These are phyloP conservation scores for Leptodirus hochenwartii DNA, from an alignment of 2,888 invertebrate species.

Conservation along the genomic window DNA sequence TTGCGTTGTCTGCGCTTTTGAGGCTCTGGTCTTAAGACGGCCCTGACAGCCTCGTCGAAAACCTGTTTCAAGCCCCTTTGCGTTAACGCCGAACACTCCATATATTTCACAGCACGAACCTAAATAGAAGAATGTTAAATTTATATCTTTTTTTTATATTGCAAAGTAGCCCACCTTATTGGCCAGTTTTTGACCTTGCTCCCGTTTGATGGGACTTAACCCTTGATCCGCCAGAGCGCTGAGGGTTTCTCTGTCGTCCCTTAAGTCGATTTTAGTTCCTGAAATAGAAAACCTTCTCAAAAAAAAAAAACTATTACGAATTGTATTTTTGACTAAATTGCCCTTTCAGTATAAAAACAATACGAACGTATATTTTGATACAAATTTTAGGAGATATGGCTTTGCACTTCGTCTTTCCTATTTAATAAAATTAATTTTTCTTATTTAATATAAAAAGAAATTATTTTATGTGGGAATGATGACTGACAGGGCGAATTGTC, in stretches of 20 bases:
- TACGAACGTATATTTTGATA: background rate
- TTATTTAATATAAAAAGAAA: no score
- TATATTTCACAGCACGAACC: conserved; percentile 95
- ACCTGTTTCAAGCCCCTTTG: conserved; percentile 97
- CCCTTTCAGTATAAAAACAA: no score
- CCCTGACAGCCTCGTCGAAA: conserved; percentile 96
- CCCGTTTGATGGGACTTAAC: conserved; percentile 86
- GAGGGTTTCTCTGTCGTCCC: conserved; percentile 93
- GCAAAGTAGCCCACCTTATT: no score
- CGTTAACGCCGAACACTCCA: conserved; percentile 98
- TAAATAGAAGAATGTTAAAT: no score
- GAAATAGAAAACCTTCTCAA: conserved; percentile 13
- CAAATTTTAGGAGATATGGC: no score
- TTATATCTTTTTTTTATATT: no score
- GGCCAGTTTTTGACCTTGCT: conserved; percentile 95
- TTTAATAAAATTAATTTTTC: no score
- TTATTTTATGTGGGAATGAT: no score
- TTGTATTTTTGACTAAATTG: conserved; percentile 3
- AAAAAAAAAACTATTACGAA: conserved; percentile 6
- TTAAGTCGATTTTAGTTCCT: conserved; percentile 97
- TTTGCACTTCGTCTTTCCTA: no score
- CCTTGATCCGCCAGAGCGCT: conserved; percentile 85
- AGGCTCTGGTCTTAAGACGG: conserved; percentile 93
- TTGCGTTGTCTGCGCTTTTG: conserved; percentile 87
- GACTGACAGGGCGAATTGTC: no score